Conservation (phyloP, 2,797 vertebrate species). For the Chelidonichthys spinosus region DNA sequence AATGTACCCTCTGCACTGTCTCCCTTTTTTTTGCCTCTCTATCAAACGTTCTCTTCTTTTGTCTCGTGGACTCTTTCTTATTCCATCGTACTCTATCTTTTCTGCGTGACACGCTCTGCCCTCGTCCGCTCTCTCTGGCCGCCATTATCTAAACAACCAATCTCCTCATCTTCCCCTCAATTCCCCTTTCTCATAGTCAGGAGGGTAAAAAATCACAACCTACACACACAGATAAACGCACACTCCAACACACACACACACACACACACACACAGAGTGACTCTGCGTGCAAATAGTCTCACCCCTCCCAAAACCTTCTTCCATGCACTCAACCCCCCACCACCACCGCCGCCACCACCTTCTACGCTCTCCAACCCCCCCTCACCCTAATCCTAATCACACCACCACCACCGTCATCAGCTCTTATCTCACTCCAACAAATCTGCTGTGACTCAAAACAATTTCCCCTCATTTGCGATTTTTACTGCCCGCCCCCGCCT, state of each 20-base stretch:
- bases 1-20: conserved; percentile 33
- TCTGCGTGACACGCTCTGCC: conserved; percentile 56
- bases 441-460: conserved; percentile 85
- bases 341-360: conserved; percentile 49
- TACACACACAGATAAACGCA: conserved; percentile 51
- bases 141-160: conserved; percentile 71
- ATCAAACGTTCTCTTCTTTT: conserved; percentile 74
- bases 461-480: conserved; percentile 85
- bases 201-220: conserved; percentile 52
- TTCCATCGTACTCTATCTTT: conserved; percentile 65
- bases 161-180: conserved; percentile 68
- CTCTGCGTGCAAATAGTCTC: conserved; percentile 52
- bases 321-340: conserved; percentile 26
- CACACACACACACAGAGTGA: conserved; percentile 37
- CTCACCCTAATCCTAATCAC: conserved; percentile 80
- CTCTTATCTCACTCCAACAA: conserved; percentile 86
- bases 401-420: conserved; percentile 82
- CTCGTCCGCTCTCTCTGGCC: conserved; percentile 41
- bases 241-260: conserved; percentile 28
- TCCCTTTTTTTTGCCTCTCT: conserved; percentile 40
- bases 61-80: conserved; percentile 67
- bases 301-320: conserved; percentile 61
- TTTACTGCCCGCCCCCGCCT: conserved; percentile 67
- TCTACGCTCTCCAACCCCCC: conserved; percentile 58
- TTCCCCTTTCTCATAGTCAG: conserved; percentile 41